Evolutionary conservation across 2,888 invertebrate species (phyloP).

Genomic region (Acrobasis consociella): DNA sequence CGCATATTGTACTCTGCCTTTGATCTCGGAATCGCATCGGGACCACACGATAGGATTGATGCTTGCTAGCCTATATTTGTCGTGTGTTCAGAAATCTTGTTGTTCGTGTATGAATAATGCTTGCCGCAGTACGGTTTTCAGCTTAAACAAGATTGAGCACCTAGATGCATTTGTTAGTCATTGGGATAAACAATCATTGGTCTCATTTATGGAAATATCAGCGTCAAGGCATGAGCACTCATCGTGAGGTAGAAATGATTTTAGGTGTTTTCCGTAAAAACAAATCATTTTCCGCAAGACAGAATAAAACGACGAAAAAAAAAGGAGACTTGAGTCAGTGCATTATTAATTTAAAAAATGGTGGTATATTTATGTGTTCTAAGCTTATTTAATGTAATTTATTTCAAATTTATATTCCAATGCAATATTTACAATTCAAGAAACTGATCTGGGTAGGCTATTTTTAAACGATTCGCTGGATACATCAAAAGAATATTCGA

Average conservation of each 20-base stretch:
- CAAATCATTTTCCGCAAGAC: too few relatives aligned
- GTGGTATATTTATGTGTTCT: too few relatives aligned
- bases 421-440: slow-evolving; percentile 8
- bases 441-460: slow-evolving; percentile 28
- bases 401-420: background rate
- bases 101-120: background rate
- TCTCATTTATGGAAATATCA: too few relatives aligned
- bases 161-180: background rate
- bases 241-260: too few relatives aligned
- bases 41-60: background rate
- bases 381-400: background rate
- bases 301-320: background rate
- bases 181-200: too few relatives aligned
- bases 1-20: slow-evolving; percentile 17
- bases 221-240: too few relatives aligned
- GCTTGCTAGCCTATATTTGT: background rate
- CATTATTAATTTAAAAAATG: background rate
- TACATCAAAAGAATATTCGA: slow-evolving; percentile 39
- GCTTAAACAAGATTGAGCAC: background rate
- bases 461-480: slow-evolving; percentile 37
- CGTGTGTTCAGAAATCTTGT: background rate
- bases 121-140: background rate
- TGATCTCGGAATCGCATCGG: slow-evolving; percentile 7
- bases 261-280: too few relatives aligned
- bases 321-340: background rate